phyloP scores from a whole-genome alignment of 2,113 vertebrate species.

The Athene noctua region DNA sequence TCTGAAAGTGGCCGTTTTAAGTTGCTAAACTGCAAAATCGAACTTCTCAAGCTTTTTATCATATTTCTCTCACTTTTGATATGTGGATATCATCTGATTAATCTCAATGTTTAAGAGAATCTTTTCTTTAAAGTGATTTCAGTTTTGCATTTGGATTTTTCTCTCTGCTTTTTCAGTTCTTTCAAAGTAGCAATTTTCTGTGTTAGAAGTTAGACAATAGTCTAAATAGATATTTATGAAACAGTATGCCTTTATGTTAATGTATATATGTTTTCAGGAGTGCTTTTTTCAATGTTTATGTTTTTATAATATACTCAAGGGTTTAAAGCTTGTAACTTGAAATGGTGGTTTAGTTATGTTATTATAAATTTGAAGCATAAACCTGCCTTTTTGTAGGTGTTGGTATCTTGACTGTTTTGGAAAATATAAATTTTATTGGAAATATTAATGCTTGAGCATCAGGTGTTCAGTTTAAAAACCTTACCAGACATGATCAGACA shows the following conservation, averaged over 20 bases:
- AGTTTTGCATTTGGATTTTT: neutral
- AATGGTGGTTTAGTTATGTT: neutral
- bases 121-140: neutral
- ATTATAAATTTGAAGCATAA: neutral
- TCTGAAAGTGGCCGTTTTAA: neutral
- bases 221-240: neutral
- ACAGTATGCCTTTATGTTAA: neutral
- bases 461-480: neutral
- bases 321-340: neutral
- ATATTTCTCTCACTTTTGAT: neutral
- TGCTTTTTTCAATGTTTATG: neutral
- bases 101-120: neutral
- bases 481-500: neutral
- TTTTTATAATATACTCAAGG: neutral
- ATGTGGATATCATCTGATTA: neutral
- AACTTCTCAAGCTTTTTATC: neutral
- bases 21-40: neutral
- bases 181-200: neutral
- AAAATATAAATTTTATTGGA: neutral
- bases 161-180: neutral
- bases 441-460: neutral
- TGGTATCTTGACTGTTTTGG: neutral
- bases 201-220: neutral
- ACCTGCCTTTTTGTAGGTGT: neutral
- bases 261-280: neutral